Evolutionary conservation across 64 coral and sea anemone genomes (phyloP).

Genomic region (Stichodactyla mertensii): DNA sequence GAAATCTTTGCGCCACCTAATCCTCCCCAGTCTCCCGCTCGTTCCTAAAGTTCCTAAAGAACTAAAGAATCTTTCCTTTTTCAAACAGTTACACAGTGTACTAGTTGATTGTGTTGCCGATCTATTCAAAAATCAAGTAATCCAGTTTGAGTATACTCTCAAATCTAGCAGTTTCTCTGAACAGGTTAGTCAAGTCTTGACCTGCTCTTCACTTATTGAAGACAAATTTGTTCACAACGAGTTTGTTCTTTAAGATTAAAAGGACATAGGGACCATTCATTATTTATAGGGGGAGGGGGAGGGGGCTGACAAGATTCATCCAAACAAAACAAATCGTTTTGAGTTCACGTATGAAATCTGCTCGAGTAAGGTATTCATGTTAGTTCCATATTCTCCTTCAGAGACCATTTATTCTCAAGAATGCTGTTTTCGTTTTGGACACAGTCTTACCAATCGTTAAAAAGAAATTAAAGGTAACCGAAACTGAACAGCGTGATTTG

Average conservation of each 20-base stretch:
- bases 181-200: slow-evolving; percentile 28
- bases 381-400: slow-evolving; percentile 10
- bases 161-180: slow-evolving; percentile 61
- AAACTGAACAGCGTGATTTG: too few species aligned
- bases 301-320: too few species aligned
- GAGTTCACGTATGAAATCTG: too few species aligned
- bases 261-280: too few species aligned
- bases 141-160: slow-evolving; percentile 73
- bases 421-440: slow-evolving; percentile 78
- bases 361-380: background rate
- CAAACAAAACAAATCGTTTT: too few species aligned
- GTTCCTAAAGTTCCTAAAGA: too few species aligned
- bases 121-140: slow-evolving; percentile 86
- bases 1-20: too few species aligned
- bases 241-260: too few species aligned
- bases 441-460: slow-evolving; percentile 77
- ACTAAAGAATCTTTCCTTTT: background rate
- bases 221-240: too few species aligned
- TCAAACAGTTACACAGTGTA: slow-evolving; percentile 57
- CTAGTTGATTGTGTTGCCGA: slow-evolving; percentile 83
- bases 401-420: slow-evolving; percentile 82
- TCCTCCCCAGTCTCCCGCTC: too few species aligned
- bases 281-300: too few species aligned
- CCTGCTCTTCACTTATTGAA: too few species aligned
- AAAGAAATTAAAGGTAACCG: slow-evolving; percentile 75